Base-by-base conservation (phyloP, 2,113 vertebrate genomes). In the Eulemur macaco region DNA sequence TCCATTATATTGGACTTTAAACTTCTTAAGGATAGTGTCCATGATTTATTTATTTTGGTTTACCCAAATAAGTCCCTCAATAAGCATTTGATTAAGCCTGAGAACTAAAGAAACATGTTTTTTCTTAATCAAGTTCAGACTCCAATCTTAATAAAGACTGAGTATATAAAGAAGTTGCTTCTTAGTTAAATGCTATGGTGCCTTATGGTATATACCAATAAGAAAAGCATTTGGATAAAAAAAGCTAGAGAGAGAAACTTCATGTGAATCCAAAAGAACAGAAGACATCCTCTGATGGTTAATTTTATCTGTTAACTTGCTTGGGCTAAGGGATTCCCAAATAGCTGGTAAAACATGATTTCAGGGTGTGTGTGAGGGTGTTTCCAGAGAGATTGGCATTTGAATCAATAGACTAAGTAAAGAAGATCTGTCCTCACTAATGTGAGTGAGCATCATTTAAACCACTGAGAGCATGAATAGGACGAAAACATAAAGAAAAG, bases 111-210 rank as follows among this genome's bases (percentile, higher is more conserved):
- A 92, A 94, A 47, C 5, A 60, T 54, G 12, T 63, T 83, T 6
- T 76, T 80, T 91, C 45, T 97, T 87, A 47, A 80, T 73, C 23
- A 91, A 60, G 50, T 69, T 15, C 39, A 77, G 37, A 73, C 37
- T 84, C 63, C 50, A 66, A 73, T 29, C 39, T 93, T 74, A 91
- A 80, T 64, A 80, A 88, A 94, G 23, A 80, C 3, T 52, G 18
- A 45, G 14, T 71, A 64, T 8, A 92, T 18, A 95, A 96, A 93
- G 45, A 97, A 89, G 8, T 47, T 95, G 2, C 14, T 77, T 80
- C 68, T 87, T 42, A 54, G 34, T 74, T 91, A 91, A 94, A 89
- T 25, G 3, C 4, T 86, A 4, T 37, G 21, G 11, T 52, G 0
- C 12, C 6, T 81, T 76, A 66, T 68, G 68, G 31, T 69, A 23